phyloP scores from a whole-genome alignment of 2,888 invertebrate species.

The Philopedon plagiatum region DNA sequence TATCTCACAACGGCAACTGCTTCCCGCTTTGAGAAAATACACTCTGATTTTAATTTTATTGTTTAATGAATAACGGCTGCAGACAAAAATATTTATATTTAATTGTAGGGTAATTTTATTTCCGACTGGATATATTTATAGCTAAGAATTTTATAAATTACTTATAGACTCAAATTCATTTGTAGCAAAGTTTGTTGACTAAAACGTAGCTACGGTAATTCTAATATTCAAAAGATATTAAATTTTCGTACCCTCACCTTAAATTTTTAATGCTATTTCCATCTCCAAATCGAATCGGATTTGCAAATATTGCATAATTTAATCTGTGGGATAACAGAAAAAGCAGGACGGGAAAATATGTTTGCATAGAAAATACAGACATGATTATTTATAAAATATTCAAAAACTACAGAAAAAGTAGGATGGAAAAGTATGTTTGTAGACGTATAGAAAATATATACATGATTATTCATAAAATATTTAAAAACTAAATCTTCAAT shows the following conservation, averaged over 20 bases:
- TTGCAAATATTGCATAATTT: slow-evolving; percentile 26
- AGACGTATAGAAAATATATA: too few species aligned
- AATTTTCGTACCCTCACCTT: background rate
- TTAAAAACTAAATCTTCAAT: too few species aligned
- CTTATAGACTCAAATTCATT: background rate
- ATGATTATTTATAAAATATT: background rate
- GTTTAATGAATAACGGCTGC: too few species aligned
- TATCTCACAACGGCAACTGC: background rate
- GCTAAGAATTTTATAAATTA: background rate
- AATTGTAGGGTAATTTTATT: too few species aligned
- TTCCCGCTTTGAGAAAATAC: background rate
- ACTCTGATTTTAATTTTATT: background rate
- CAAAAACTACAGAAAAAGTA: too few species aligned
- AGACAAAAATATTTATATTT: too few species aligned
- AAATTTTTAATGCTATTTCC: slow-evolving; percentile 20
- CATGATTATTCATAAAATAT: too few species aligned
- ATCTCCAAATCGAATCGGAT: slow-evolving; percentile 14
- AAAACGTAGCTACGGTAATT: slow-evolving; percentile 1
- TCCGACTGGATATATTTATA: too few species aligned
- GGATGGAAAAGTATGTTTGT: too few species aligned
- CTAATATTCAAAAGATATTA: slow-evolving; percentile 25
- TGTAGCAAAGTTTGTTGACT: background rate
- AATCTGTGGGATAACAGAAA: background rate
- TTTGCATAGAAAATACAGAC: background rate
- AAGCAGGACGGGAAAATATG: background rate